Evolutionary conservation across 2,797 vertebrate genomes (phyloP), one percentile per base, ranked within the genome.

Genomic region (Aythya fuligula): DNA sequence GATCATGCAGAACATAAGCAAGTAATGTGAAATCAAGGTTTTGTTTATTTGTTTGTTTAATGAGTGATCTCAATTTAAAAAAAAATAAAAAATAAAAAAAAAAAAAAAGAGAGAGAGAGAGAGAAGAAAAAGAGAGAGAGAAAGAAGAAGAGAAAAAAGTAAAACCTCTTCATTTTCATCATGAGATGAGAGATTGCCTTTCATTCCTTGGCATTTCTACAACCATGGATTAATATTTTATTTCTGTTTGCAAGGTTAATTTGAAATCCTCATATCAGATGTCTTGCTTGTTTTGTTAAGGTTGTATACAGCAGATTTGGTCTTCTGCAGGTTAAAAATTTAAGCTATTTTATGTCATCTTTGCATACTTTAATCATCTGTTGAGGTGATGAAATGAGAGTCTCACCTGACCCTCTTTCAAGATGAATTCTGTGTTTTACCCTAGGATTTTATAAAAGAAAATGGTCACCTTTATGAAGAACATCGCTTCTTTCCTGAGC

Each of bases 381-480:
- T 66, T 82, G 58, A 69, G 43, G 15, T 93, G 22, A 24, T 87
- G 64, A 82, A 89, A 56, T 51, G 28, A 64, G 14, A 69, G 18
- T 64, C n/a, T 94, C n/a, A 17, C 38, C 87, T 70, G n/a, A 72
- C 39, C 45, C 91, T 62, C 74, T 93, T 95, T 81, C 79, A 96
- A 95, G 60, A 16, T 30, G 24, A 82, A 84, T 83, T 89, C 67
- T 45, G 3, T 41, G 57, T 93, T 95, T 93, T 94, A 47, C 36
- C 25, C 47, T 92, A 98, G 98, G 95, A 97, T 97, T 94, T 97
- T 95, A 95, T 97, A 95, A 97, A 96, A 91, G 94, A 97, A 95
- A 95, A 93, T 90, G 97, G 85, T 77, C 97, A 97, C 73, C 95
- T 97, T 89, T 96, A 94, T 95, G 94, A 97, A 93, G 94, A 95